A percentile compares a stretch with the other conserved stretches of the same genome.
Conservation (phyloP, 2,888 invertebrate genomes). For the Sesia apiformis region DNA sequence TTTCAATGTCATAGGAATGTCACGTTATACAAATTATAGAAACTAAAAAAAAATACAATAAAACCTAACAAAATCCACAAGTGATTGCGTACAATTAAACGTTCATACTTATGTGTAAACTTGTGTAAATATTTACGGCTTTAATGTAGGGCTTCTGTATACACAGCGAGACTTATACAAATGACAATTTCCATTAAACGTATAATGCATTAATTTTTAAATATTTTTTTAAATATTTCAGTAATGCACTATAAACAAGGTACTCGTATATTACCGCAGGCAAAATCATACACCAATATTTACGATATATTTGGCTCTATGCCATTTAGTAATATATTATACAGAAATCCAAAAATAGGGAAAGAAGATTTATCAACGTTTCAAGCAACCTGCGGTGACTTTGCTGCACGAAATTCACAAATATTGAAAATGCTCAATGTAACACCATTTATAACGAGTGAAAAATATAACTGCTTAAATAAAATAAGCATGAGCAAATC, state of each 20-base stretch:
- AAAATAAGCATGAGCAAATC: slow-evolving; percentile 24
- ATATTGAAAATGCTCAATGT: slow-evolving; percentile 5
- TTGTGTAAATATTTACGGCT: too few relatives aligned
- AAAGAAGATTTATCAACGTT: not conserved
- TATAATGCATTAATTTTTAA: not conserved
- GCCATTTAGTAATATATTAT: slow-evolving; percentile 19
- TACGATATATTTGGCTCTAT: slow-evolving; percentile 30
- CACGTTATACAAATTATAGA: too few relatives aligned
- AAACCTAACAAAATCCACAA: too few relatives aligned
- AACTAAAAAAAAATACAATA: too few relatives aligned
- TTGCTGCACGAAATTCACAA: not conserved
- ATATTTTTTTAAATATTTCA: not conserved
- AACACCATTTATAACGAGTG: slow-evolving; percentile 32
- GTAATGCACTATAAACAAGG: not conserved
- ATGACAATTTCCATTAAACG: too few relatives aligned
- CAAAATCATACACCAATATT: slow-evolving; percentile 39
- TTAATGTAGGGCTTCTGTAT: too few relatives aligned
- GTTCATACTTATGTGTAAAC: too few relatives aligned
- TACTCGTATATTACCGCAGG: slow-evolving; percentile 6
- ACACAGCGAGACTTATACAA: too few relatives aligned
- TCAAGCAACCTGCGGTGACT: not conserved
- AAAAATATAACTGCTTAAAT: slow-evolving; percentile 36
- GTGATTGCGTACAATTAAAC: too few relatives aligned
- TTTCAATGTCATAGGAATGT: too few relatives aligned
- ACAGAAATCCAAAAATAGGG: slow-evolving; percentile 10